A percentile compares a stretch with the other conserved stretches of the same genome.
Conservation (phyloP, 2,113 vertebrate genomes). For the Lathamus discolor region DNA sequence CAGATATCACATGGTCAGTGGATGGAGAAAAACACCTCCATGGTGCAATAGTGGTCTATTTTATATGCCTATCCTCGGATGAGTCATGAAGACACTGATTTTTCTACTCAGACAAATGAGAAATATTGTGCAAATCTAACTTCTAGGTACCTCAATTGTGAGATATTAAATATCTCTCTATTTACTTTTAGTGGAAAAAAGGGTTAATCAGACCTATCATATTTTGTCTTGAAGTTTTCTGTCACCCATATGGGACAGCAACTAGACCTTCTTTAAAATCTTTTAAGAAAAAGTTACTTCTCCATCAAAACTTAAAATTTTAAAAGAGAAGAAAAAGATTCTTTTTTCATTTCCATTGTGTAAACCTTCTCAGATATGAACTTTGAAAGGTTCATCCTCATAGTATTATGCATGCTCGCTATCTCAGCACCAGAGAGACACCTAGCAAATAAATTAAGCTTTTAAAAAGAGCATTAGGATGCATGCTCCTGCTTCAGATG, state of each 20-base stretch:
- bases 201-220: neutral
- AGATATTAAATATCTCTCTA: neutral
- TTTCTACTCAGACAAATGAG: neutral
- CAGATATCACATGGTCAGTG: neutral
- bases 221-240: neutral
- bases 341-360: neutral
- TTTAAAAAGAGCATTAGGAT: neutral
- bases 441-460: neutral
- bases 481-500: neutral
- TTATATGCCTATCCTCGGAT: rapidly evolving
- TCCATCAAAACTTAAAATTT: neutral
- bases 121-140: neutral
- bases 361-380: neutral
- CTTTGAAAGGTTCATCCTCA: neutral
- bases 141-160: neutral
- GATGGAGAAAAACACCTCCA: neutral
- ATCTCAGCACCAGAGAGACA: neutral
- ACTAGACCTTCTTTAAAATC: neutral
- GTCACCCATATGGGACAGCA: neutral
- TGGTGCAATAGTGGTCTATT: neutral
- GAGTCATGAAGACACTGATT: neutral
- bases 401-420: neutral
- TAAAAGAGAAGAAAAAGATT: neutral
- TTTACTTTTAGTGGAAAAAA: neutral
- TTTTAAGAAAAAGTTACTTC: neutral